These are phyloP conservation scores for Hypothenemus hampei DNA, from an alignment of 1,140 invertebrate species.

Conservation along the genomic window DNA sequence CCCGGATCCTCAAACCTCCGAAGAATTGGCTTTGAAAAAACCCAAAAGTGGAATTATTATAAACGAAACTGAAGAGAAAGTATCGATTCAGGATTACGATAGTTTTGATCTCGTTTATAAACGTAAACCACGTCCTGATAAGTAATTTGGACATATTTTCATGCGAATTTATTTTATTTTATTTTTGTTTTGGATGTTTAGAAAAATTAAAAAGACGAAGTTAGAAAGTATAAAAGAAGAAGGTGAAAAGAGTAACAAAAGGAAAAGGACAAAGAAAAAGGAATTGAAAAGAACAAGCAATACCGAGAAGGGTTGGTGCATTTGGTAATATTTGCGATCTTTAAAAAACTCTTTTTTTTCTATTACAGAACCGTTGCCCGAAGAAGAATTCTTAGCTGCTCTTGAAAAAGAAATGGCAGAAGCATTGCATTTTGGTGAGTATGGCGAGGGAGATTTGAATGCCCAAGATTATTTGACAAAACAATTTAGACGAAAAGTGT, in stretches of 20 bases:
- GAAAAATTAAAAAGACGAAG: not conserved
- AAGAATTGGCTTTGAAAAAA: slow-evolving; percentile 29
- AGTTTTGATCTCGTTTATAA: slow-evolving; percentile 36
- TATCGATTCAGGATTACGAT: slow-evolving; percentile 23
- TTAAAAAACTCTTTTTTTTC: no score
- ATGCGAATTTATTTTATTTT: not conserved
- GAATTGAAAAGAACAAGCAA: not conserved
- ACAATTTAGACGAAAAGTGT: slow-evolving; percentile 29
- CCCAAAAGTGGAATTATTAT: slow-evolving; percentile 41
- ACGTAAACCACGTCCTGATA: slow-evolving; percentile 28
- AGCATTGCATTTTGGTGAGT: slow-evolving; percentile 4
- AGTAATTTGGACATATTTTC: not conserved
- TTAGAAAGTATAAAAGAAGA: slow-evolving; percentile 5
- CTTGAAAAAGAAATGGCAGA: slow-evolving; percentile 24
- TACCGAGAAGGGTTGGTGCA: not conserved
- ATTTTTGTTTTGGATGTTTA: not conserved
- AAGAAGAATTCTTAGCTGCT: slow-evolving; percentile 15
- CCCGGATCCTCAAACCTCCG: slow-evolving; percentile 29
- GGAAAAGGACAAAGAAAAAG: slow-evolving; percentile 19
- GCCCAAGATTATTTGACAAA: slow-evolving; percentile 29
- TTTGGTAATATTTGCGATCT: no score
- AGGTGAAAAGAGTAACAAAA: slow-evolving; percentile 12
- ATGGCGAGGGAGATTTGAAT: slow-evolving; percentile 14
- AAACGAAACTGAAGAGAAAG: slow-evolving; percentile 28
- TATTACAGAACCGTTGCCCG: slow-evolving; percentile 17